Evolutionary conservation across 2,888 invertebrate genomes (phyloP).

Genomic region (Caenorhabditis becei): DNA sequence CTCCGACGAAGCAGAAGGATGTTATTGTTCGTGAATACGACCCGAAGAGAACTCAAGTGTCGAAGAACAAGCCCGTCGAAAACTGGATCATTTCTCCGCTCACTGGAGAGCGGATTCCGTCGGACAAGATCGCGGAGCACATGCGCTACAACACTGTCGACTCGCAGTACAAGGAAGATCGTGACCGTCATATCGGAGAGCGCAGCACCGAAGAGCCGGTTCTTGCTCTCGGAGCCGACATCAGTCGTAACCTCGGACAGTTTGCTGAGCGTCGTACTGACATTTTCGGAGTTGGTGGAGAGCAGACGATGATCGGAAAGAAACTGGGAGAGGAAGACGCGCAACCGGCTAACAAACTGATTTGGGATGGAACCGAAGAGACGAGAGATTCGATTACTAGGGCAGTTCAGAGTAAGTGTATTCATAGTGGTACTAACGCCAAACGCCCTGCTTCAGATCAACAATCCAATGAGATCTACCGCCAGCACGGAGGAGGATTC

Average conservation of each 20-base stretch:
- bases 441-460: slow-evolving; percentile 60
- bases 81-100: slow-evolving; percentile 96
- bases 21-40: slow-evolving; percentile 87
- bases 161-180: slow-evolving; percentile 89
- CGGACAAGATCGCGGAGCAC: slow-evolving; percentile 97
- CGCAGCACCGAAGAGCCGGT: slow-evolving; percentile 87
- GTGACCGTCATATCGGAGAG: slow-evolving; percentile 87
- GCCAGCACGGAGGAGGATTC: slow-evolving; percentile 76
- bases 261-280: slow-evolving; percentile 98
- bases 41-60: slow-evolving; percentile 88
- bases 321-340: slow-evolving; percentile 86
- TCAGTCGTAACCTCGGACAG: slow-evolving; percentile 89
- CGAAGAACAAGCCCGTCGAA: slow-evolving; percentile 50
- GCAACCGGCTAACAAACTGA: slow-evolving; percentile 82
- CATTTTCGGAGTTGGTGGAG: slow-evolving; percentile 96
- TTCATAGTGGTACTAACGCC: slow-evolving; percentile 35
- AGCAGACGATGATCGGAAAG: slow-evolving; percentile 99
- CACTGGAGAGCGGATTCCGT: slow-evolving; percentile 97
- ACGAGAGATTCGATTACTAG: slow-evolving; percentile 87
- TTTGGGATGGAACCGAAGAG: slow-evolving; percentile 98
- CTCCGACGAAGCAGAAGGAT: slow-evolving; percentile 70
- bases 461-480: slow-evolving; percentile 75
- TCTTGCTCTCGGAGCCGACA: slow-evolving; percentile 89
- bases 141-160: slow-evolving; percentile 86
- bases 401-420: slow-evolving; percentile 72